Conservation (phyloP, 2,888 invertebrate genomes). For the Ellobium chinense region DNA sequence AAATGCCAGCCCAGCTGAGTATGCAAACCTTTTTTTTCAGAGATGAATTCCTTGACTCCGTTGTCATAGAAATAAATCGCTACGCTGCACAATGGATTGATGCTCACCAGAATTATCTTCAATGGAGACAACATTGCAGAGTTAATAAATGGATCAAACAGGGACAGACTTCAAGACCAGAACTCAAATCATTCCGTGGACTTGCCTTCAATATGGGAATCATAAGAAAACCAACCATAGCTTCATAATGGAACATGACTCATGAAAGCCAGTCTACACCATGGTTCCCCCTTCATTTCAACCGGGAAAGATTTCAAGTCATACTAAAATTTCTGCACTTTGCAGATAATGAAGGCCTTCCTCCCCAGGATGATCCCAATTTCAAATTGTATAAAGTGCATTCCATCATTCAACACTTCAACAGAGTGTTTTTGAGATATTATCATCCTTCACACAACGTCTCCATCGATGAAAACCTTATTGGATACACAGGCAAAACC, state of each 20-base stretch:
- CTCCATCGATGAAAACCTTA: constrained; percentile 24
- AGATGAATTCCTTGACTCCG: not conserved
- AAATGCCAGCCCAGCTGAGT: not conserved
- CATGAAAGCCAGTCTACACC: constrained; percentile 7
- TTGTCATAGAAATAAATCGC: constrained; percentile 9
- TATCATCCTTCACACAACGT: not conserved
- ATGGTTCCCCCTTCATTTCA: constrained; percentile 29
- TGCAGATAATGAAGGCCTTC: not conserved
- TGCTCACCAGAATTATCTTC: not conserved
- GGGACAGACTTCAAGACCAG: not conserved
- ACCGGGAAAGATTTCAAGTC: not conserved
- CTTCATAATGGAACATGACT: constrained; percentile 13
- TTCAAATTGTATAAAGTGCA: not conserved
- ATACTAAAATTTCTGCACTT: constrained; percentile 31
- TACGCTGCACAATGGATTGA: constrained; percentile 18
- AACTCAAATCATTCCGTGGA: constrained; percentile 3
- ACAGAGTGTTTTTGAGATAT: not conserved
- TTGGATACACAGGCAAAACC: no score
- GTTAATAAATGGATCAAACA: constrained; percentile 13
- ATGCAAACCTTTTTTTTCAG: not conserved
- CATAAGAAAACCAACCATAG: not conserved
- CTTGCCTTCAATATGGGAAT: constrained; percentile 20
- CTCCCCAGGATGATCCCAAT: not conserved
- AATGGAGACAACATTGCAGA: not conserved
- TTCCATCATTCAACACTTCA: not conserved